Evolutionary conservation across 2,797 vertebrate species (phyloP), one percentile per base, ranked within the genome.

Genomic region (Cyprinella venusta): DNA sequence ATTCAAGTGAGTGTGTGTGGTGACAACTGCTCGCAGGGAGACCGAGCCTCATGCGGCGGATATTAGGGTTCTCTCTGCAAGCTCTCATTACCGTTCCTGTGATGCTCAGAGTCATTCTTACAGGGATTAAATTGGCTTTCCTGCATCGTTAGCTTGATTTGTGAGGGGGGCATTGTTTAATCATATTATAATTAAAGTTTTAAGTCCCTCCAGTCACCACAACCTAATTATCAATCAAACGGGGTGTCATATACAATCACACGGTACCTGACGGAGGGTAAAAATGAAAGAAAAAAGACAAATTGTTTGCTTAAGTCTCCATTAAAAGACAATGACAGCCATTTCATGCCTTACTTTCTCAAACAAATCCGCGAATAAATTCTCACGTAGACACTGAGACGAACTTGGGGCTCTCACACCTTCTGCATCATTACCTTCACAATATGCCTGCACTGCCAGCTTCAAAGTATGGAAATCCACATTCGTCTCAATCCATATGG

Each of bases 161-260:
- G 83, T 54, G 71, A 87, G 77, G 82, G 72, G 74, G 59, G 70
- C 83, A 76, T 82, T 75, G 85, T 88, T 88, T 87, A 89, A 89
- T 86, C 85, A 87, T 70, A 76, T 69, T 61, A 50, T 89, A 89
- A 89, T 89, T 89, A 88, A 84, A 86, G 36, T 68, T 87, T 50
- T 70, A 79, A 76, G 59, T 84, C 84, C 86, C 67, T 68, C 52
- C 36, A 68, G 78, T 85, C 86, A 82, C 71, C 67, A 72, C 26
- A 79, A 85, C 86, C 80, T 79, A 85, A 87, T 85, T 87, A 87
- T 88, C 71, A 85, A 86, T 85, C 84, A 85, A 85, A 83, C 56
- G 8, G 84, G 15, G 56, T 79, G 83, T 69, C 56, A 69, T 61
- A 71, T 61, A 59, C 64, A 75, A 68, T 80, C 76, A 75, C 52